Conservation (phyloP, 1,140 invertebrate genomes). For the Bombus polaris region DNA sequence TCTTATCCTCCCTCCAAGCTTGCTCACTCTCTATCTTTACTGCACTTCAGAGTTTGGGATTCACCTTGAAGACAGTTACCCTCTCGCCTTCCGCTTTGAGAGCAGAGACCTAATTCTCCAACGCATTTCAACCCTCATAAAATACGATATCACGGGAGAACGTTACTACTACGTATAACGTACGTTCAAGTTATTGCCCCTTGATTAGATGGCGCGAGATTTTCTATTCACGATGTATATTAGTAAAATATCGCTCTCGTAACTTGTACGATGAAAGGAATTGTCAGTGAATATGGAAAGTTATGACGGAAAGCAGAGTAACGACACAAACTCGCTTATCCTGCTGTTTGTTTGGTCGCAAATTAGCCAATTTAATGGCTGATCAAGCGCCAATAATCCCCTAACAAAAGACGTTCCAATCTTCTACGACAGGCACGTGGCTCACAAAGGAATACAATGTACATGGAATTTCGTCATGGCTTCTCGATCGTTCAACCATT, state of each 20-base stretch:
- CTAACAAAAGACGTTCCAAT: neutral
- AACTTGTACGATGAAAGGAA: neutral
- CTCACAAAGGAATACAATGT: conserved; percentile 54
- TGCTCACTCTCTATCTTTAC: conserved; percentile 13
- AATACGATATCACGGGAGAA: conserved; percentile 10
- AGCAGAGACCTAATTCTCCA: conserved; percentile 45
- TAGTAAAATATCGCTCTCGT: neutral
- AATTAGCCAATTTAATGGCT: conserved; percentile 33
- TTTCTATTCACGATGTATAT: neutral
- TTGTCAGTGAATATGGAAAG: neutral
- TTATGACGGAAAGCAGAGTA: neutral
- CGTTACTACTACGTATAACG: neutral
- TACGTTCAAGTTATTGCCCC: neutral
- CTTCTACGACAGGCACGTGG: conserved; percentile 12
- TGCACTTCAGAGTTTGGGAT: conserved; percentile 47
- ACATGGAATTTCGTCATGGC: conserved; percentile 59
- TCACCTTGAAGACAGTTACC: conserved; percentile 53
- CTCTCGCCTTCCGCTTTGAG: conserved; percentile 46
- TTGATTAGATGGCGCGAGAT: neutral
- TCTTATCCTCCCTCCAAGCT: neutral
- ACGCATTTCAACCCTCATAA: conserved; percentile 42
- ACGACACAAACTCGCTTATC: neutral
- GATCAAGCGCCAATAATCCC: neutral
- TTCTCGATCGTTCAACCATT: conserved; percentile 54
- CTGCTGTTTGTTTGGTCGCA: neutral